These are phyloP conservation scores for Bombyx mori DNA, from an alignment of 1,140 invertebrate genomes.

Conservation along the genomic window DNA sequence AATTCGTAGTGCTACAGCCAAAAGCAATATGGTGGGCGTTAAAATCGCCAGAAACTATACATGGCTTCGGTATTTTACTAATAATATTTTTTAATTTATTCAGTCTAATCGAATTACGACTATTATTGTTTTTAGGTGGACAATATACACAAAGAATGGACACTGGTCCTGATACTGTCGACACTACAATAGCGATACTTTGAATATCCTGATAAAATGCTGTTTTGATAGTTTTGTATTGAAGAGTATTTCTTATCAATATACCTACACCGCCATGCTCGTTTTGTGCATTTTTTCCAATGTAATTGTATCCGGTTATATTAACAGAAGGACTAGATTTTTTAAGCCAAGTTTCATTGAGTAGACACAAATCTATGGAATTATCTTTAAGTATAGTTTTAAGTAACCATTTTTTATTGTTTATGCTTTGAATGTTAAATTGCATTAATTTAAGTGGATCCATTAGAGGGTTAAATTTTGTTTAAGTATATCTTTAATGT, in stretches of 20 bases:
- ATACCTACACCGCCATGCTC: neutral
- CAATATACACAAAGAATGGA: neutral
- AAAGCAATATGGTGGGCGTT: neutral
- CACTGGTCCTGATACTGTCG: neutral
- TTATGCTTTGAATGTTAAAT: neutral
- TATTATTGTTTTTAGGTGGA: neutral
- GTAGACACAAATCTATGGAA: neutral
- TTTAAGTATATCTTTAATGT: too few species aligned
- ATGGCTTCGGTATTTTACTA: neutral
- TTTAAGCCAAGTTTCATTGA: slow-evolving; percentile 1
- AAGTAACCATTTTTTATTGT: neutral
- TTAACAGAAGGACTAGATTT: neutral
- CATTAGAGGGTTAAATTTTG: too few species aligned
- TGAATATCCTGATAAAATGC: neutral
- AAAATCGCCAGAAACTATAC: neutral
- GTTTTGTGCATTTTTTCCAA: neutral
- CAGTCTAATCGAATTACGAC: neutral
- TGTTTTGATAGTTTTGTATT: neutral
- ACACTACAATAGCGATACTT: neutral
- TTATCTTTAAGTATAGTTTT: neutral
- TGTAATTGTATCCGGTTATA: neutral
- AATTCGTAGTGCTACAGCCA: neutral
- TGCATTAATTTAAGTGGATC: neutral
- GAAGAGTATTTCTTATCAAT: neutral
- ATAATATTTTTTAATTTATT: neutral